Base-by-base conservation (phyloP, 2,888 invertebrate species). In the Tridacna crocea region DNA sequence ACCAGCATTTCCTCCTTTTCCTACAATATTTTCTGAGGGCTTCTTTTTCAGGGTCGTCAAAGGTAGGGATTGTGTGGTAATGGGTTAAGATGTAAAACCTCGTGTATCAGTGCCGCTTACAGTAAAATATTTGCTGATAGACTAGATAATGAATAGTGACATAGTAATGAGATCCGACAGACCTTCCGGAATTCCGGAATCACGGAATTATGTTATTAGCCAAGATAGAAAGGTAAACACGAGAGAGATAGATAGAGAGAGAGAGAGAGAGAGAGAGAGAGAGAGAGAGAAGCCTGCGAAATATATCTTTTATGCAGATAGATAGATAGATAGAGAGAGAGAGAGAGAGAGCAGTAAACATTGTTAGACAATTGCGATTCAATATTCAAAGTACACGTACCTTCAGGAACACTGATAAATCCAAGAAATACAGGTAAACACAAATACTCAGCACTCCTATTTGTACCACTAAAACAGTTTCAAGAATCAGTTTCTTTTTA, bases 191-290 rank as follows among this genome's bases (percentile, higher is more conserved):
- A 61, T n/a, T 22, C 4, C n/a, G 61, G 24, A 22, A 61, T n/a
- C n/a, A 8, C n/a, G 61, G 24, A 22, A 61, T n/a, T 22, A 22
- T 8, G 10, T 22, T 61, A 61, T n/a, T 22, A 22, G 3, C 22
- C n/a, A 22, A 61, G 61, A 61, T 61, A 61, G 61, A 61, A 22
- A 61, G 61, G 24, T 61, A 61, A 24, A 61, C n/a, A 61, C 22
- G n/a, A 61, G 22, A 61, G 4, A 61, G 10, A 61, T 4, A 61
- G 61, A 61, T 4, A 61, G 61, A 61, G n/a, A 61, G 61, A 61
- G n/a, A 61, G 61, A 61, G n/a, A 61, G 61, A 61, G n/a, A 61
- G 10, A 61, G n/a, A 61, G 10, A 61, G n/a, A 61, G 10, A 61
- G n/a, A 55, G 2, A 19, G n/a, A 19, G 4, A n/a, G 17, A 19